Percentiles rank a stretch among this genome's conserved stretches.
phyloP scores from a whole-genome alignment of 1,140 invertebrate genomes.

The Leptonema lineaticorne region DNA sequence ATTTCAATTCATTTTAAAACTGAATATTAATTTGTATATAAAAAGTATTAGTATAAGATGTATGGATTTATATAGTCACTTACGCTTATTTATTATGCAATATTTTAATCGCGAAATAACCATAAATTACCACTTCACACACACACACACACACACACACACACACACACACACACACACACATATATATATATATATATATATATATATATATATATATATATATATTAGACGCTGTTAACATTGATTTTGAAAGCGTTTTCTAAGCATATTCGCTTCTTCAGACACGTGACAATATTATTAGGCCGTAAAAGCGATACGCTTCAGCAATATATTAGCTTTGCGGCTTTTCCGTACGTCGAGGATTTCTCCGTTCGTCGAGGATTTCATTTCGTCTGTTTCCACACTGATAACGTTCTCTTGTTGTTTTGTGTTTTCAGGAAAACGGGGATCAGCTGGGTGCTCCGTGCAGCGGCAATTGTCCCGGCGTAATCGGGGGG shows the following conservation, averaged over 20 bases:
- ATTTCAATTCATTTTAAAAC: too few relatives aligned
- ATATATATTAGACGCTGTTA: background rate
- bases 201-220: background rate
- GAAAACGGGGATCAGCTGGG: conserved; percentile 26
- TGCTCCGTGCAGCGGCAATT: conserved; percentile 41
- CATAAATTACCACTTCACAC: too few relatives aligned
- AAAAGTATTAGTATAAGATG: too few relatives aligned
- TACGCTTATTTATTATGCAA: too few relatives aligned
- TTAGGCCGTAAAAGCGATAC: conserved; percentile 1
- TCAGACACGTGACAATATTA: background rate
- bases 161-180: too few relatives aligned
- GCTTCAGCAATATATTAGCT: background rate
- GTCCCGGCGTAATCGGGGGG: conserved; percentile 53
- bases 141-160: too few relatives aligned
- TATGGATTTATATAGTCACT: too few relatives aligned
- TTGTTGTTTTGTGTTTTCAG: conserved; percentile 20
- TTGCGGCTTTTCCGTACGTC: background rate
- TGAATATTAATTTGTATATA: too few relatives aligned
- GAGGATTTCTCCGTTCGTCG: conserved; percentile 2
- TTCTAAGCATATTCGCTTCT: background rate
- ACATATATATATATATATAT: background rate
- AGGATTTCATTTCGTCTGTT: conserved; percentile 21
- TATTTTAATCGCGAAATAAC: too few relatives aligned
- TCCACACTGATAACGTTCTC: conserved; percentile 26
- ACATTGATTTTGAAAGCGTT: too few relatives aligned